phyloP scores from a whole-genome alignment of 2,888 invertebrate genomes.

The Hanleya hanleyi region DNA sequence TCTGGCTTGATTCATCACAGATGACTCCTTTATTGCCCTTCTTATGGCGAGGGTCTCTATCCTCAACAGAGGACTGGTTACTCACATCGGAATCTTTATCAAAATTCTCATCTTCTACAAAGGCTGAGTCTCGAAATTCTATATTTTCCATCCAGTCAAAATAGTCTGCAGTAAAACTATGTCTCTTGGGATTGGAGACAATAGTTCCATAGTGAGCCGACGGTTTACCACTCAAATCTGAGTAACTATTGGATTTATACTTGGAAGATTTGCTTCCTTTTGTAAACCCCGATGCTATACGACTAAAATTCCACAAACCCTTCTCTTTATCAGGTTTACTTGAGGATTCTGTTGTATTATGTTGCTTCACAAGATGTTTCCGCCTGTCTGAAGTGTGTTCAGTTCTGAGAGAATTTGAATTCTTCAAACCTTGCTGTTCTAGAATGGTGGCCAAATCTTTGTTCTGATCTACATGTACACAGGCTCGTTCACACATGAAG shows the following conservation, averaged over 20 bases:
- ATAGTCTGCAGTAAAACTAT: not conserved
- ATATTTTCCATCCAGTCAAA: not conserved
- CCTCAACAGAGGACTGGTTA: not conserved
- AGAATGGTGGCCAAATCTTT: not conserved
- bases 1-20: not conserved
- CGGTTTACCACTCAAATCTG: not conserved
- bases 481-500: not conserved
- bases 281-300: too few relatives aligned
- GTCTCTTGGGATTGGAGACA: not conserved
- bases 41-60: not conserved
- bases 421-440: not conserved
- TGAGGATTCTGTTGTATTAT: not conserved
- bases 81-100: not conserved
- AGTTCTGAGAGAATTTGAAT: not conserved
- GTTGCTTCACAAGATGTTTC: not conserved
- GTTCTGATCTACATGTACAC: not conserved
- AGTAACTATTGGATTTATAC: not conserved
- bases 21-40: not conserved
- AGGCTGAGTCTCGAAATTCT: not conserved
- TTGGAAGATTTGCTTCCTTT: not conserved
- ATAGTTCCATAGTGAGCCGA: not conserved
- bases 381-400: not conserved
- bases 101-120: not conserved
- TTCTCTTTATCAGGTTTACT: too few relatives aligned
- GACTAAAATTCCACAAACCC: too few relatives aligned